Base-by-base conservation (phyloP, 2,797 vertebrate genomes). In the Menidia menidia region DNA sequence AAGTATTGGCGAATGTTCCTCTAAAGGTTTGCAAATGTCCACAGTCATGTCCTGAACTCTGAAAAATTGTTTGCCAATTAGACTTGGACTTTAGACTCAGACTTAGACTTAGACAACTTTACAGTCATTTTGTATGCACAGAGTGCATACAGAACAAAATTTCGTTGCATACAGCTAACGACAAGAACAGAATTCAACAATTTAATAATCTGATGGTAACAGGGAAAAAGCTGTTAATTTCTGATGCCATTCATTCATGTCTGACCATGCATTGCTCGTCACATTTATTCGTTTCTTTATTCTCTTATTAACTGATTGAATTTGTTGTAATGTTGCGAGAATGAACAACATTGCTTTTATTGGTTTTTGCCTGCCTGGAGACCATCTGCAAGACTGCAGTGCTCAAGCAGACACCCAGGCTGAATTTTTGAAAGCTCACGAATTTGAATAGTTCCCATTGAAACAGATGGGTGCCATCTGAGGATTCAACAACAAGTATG, bases 301-400 rank as follows among this genome's bases (percentile, higher is more conserved):
- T 25, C 25, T 25, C 10, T 39, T 39, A 10, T 39, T 5, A 39
- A 39, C 35, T 7, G 12, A 30, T 59, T 59, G 7, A 43, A n/a
- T 42, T n/a, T 12, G 25, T 53, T 15, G 19, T 60, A 55, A 25
- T 52, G 51, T 56, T 42, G 18, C 13, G 10, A 54, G 25, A 63
- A 48, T 35, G 32, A 33, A n/a, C 59, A 43, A 52, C 33, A 15
- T 5, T 68, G 43, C 55, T 56, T 55, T 63, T 64, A 60, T 18
- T 54, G 63, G 45, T 33, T 41, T 13, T 47, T 41, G 25, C n/a
- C 25, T 55, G 43, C 14, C 42, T 35, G 16, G 47, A 58, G 66
- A 48, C 66, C 48, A 59, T 57, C 66, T 57, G 64, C 55, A 64
- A 50, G 25, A 59, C 59, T 54, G 44, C 59, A 48, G 18, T 53